Base-by-base conservation (phyloP, 1,140 invertebrate genomes). In the Berghia stephanieae region DNA sequence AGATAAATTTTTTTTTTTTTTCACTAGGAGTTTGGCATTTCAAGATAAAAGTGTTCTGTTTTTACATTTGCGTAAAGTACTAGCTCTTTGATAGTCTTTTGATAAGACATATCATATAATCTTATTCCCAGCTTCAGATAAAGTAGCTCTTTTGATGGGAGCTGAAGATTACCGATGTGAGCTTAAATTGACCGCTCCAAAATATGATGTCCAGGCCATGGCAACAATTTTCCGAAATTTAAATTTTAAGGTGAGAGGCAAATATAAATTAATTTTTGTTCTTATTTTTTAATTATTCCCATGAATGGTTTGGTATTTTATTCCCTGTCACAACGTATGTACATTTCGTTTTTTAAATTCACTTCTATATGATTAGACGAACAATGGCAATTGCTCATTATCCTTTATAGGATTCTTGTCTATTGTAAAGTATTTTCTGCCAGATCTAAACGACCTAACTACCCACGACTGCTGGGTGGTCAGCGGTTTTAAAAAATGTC, bases 121-220 rank as follows among this genome's bases (percentile, higher is more conserved):
- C 24, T 5, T 24, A 24, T 46, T 46, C 2, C 1, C 85, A 84
- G 90, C 90, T 18, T 83, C 86, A 52, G 90, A 91, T 79, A 91
- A 91, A 83, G 88, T 91, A 42, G 90, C 90, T 18, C 79, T 91
- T 36, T 85, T 91, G 4, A 91, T 91, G 57, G 88, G 88, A 43
- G 90, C 90, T 79, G 86, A 89, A 77, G 85, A 88, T 57, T 91
- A 91, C 78, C 79, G 81, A 40, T 82, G 83, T 77, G 85, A 90
- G 75, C 82, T 86, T 68, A 77, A 83, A 52, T 77, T 91, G 49
- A 84, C 79, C 27, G 90, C 90, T 34, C 89, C 90, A 2, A 84
- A 83, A 70, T 80, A 83, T 72, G 90, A 91, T 83, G 82, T 87
- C 21, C 79, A 81, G 67, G 79, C 78, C 5, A 71, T 87, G 38